A percentile compares a stretch with the other conserved stretches of the same genome.
These are phyloP conservation scores for Pachyrhynchus sulphureomaculatus DNA, from an alignment of 1,140 invertebrate species.

Conservation along the genomic window DNA sequence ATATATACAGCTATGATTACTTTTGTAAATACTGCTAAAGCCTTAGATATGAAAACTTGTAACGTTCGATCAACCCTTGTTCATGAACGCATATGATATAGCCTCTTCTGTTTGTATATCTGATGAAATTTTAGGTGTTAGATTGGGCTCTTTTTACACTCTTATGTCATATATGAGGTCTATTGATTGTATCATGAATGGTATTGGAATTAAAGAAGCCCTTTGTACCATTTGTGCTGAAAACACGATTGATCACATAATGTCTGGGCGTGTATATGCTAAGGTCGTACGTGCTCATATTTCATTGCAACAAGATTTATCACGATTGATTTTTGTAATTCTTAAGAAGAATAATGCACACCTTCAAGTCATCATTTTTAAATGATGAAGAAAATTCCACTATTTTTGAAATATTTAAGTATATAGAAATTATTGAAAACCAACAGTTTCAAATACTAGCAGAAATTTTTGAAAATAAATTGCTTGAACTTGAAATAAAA, in stretches of 20 bases:
- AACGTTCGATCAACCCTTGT: no score
- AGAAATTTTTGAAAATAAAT: constrained; percentile 29
- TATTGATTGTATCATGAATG: constrained; percentile 28
- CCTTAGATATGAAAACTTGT: no score
- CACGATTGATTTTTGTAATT: constrained; percentile 28
- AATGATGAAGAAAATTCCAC: constrained; percentile 14
- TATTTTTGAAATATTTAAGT: constrained; percentile 19
- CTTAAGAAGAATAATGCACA: constrained; percentile 14
- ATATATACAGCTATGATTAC: no score
- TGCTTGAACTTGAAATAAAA: constrained; percentile 25
- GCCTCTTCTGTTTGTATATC: constrained; percentile 9
- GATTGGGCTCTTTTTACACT: constrained; percentile 32
- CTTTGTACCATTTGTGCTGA: constrained; percentile 33
- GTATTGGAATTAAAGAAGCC: constrained; percentile 35
- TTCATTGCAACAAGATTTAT: constrained; percentile 30
- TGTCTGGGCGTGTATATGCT: constrained; percentile 35
- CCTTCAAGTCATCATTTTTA: constrained; percentile 10
- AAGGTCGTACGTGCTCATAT: constrained; percentile 37
- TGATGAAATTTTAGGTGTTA: constrained; percentile 8
- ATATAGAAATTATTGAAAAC: constrained; percentile 21
- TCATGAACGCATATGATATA: no score
- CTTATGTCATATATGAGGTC: constrained; percentile 33
- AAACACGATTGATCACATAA: constrained; percentile 32
- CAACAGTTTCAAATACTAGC: constrained; percentile 16
- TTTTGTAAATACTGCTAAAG: no score